phyloP scores from a whole-genome alignment of 2,888 invertebrate genomes.

The Stenodera caucasica region DNA sequence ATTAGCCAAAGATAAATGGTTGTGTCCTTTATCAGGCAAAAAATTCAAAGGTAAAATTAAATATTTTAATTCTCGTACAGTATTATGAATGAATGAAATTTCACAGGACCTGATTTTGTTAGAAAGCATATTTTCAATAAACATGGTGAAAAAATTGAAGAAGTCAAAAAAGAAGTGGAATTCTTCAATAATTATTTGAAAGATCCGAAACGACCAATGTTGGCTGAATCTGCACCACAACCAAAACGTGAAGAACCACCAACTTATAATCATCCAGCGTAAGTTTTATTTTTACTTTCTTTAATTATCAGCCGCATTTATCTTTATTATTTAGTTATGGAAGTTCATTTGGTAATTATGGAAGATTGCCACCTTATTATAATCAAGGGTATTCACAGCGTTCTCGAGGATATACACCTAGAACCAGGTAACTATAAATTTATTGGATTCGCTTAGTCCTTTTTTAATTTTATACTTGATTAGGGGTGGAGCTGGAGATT shows the following conservation, averaged over 20 bases:
- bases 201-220: constrained; percentile 92
- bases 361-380: constrained; percentile 59
- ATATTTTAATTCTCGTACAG: too few species aligned
- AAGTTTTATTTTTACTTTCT: constrained; percentile 31
- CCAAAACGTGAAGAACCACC: constrained; percentile 57
- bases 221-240: constrained; percentile 77
- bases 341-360: constrained; percentile 49
- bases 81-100: neutral
- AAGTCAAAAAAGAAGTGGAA: constrained; percentile 94
- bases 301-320: neutral
- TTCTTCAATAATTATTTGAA: constrained; percentile 96
- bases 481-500: constrained; percentile 74
- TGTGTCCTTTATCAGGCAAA: constrained; percentile 97
- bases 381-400: constrained; percentile 55
- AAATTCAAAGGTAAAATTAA: constrained; percentile 78
- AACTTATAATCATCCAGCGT: constrained; percentile 55
- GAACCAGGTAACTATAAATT: constrained; percentile 43
- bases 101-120: constrained; percentile 88
- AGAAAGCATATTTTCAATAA: constrained; percentile 98
- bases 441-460: constrained; percentile 5
- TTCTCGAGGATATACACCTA: constrained; percentile 48
- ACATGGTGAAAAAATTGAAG: constrained; percentile 94
- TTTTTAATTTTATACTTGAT: neutral
- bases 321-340: constrained; percentile 47
- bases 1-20: constrained; percentile 96